Evolutionary conservation across 2,888 invertebrate genomes (phyloP).

Genomic region (Junonia oenone): DNA sequence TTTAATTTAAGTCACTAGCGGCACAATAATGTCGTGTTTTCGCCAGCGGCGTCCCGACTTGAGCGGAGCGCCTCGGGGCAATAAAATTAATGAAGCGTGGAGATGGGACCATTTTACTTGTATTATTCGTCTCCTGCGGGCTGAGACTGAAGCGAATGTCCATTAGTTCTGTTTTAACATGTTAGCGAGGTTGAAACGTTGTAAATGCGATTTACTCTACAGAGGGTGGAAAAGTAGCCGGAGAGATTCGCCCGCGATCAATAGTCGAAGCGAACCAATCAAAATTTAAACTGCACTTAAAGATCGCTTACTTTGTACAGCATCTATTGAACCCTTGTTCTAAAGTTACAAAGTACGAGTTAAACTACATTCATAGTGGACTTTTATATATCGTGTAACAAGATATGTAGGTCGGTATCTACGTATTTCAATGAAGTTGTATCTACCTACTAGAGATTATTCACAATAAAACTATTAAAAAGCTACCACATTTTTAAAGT

Average conservation of each 20-base stretch:
- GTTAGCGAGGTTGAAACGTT: conserved; percentile 80
- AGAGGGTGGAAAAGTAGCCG: conserved; percentile 73
- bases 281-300: conserved; percentile 33
- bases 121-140: conserved; percentile 79
- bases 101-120: conserved; percentile 80
- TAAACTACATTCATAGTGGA: neutral
- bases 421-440: too few relatives aligned
- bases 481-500: too few relatives aligned
- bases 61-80: conserved; percentile 74
- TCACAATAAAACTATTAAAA: too few relatives aligned
- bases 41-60: conserved; percentile 63
- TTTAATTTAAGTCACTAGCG: conserved; percentile 75
- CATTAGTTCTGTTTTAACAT: conserved; percentile 81
- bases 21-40: conserved; percentile 74
- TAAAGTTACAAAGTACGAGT: neutral
- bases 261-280: conserved; percentile 59
- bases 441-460: too few relatives aligned
- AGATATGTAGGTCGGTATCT: too few relatives aligned
- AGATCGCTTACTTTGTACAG: conserved; percentile 11
- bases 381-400: neutral
- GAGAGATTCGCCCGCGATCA: conserved; percentile 63
- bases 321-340: neutral
- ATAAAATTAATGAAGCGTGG: conserved; percentile 80
- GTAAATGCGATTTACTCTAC: conserved; percentile 77
- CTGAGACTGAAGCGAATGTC: conserved; percentile 79